Percentiles rank a stretch among this genome's conserved stretches.
Conservation (phyloP, 2,113 vertebrate species). For the Toxotes chatareus region DNA sequence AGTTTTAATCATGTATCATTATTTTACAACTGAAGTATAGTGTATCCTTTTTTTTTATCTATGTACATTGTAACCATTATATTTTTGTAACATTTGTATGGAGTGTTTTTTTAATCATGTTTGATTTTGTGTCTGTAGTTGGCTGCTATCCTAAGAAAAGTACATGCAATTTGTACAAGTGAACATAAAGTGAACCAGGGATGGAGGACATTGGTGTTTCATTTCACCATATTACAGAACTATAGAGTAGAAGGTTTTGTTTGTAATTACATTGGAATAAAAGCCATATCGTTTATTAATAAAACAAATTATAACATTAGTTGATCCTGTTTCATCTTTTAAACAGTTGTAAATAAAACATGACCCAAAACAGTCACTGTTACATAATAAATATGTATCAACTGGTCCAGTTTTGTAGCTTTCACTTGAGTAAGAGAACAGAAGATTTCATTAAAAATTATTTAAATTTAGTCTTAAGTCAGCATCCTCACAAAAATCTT, state of each 20-base stretch:
- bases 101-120: conserved; percentile 43
- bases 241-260: conserved; percentile 62
- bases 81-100: conserved; percentile 75
- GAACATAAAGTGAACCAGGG: conserved; percentile 67
- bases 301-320: conserved; percentile 62
- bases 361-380: not conserved
- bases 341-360: conserved; percentile 30
- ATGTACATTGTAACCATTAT: conserved; percentile 77
- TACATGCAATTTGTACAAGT: conserved; percentile 73
- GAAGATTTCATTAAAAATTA: not conserved
- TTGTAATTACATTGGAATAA: conserved; percentile 68
- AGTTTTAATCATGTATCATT: conserved; percentile 68
- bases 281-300: conserved; percentile 80
- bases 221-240: conserved; percentile 58
- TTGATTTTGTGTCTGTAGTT: conserved; percentile 67
- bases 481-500: not conserved
- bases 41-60: conserved; percentile 63
- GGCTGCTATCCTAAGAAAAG: conserved; percentile 78
- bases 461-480: conserved; percentile 1
- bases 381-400: conserved; percentile 10
- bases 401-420: conserved; percentile 7
- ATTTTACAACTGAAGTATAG: conserved; percentile 70
- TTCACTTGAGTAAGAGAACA: conserved; percentile 3
- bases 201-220: conserved; percentile 62
- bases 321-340: conserved; percentile 25